A percentile compares a stretch with the other conserved stretches of the same genome.
Evolutionary conservation across 1,140 invertebrate genomes (phyloP).

Genomic region (Musca domestica): DNA sequence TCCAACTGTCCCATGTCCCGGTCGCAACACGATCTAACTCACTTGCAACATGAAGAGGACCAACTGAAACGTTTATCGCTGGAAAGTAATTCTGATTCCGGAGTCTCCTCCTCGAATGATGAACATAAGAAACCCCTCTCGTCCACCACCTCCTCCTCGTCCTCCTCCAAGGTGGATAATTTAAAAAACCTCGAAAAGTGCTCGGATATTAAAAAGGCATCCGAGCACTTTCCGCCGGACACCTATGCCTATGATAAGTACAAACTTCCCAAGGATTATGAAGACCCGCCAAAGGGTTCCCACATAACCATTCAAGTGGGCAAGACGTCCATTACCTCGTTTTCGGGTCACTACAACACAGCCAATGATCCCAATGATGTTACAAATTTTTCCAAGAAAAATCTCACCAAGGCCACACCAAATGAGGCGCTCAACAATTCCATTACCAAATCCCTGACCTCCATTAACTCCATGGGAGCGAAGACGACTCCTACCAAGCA

Average conservation of each 20-base stretch:
- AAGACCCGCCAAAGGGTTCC: background rate
- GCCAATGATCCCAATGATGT: constrained; percentile 47
- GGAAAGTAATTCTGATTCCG: constrained; percentile 39
- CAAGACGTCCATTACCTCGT: background rate
- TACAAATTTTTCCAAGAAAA: constrained; percentile 48
- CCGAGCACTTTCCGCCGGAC: background rate
- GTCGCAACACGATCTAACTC: background rate
- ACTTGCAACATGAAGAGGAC: constrained; percentile 3
- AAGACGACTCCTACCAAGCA: constrained; percentile 31
- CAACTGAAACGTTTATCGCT: constrained; percentile 36
- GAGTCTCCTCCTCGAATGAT: constrained; percentile 34
- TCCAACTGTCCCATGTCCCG: constrained; percentile 23
- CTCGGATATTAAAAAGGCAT: constrained; percentile 22
- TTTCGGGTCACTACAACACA: background rate
- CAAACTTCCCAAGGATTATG: constrained; percentile 1
- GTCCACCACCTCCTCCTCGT: background rate
- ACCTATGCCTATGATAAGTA: background rate
- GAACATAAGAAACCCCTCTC: constrained; percentile 10
- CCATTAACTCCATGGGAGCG: background rate
- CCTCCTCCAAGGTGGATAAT: constrained; percentile 28
- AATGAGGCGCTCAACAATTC: constrained; percentile 31
- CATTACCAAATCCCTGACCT: constrained; percentile 3
- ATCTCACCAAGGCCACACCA: constrained; percentile 40
- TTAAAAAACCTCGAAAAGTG: constrained; percentile 31
- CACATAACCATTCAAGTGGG: constrained; percentile 26